Evolutionary conservation across 2,797 vertebrate genomes (phyloP).

Genomic region (Sebastes cheni): DNA sequence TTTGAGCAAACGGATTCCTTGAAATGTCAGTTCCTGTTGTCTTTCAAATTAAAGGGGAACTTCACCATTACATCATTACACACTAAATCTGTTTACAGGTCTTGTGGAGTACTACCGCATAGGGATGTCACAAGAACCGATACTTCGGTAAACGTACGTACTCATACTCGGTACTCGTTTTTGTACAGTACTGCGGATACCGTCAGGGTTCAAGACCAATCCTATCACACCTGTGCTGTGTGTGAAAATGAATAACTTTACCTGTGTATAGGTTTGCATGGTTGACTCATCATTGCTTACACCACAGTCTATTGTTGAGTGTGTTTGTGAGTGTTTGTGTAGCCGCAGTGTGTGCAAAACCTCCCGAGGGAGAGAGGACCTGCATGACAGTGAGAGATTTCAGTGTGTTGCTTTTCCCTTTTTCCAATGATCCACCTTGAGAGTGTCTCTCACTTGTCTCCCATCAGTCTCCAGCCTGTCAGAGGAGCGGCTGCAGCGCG

Average conservation of each 20-base stretch:
- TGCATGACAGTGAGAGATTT: slow-evolving; percentile 7
- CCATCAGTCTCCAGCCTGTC: slow-evolving; percentile 61
- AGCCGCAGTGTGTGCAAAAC: slow-evolving; percentile 6
- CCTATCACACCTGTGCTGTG: no score
- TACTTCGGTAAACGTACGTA: no score
- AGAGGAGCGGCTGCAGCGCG: slow-evolving; percentile 30
- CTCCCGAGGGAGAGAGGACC: background rate
- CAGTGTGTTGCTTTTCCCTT: slow-evolving; percentile 10
- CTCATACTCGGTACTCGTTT: no score
- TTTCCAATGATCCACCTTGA: slow-evolving; percentile 33
- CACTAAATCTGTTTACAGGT: background rate
- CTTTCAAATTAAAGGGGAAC: background rate
- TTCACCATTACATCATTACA: background rate
- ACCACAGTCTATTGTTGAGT: background rate
- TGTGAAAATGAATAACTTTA: slow-evolving; percentile 1
- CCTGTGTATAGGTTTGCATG: background rate
- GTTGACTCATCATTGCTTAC: background rate
- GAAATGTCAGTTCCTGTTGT: background rate
- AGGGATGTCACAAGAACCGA: background rate
- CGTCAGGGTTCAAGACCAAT: no score
- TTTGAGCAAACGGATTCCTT: background rate
- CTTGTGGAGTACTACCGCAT: background rate
- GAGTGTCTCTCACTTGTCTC: slow-evolving; percentile 46
- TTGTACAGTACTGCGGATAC: no score
- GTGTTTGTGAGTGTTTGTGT: slow-evolving; percentile 1